These are phyloP conservation scores for Ricordea florida DNA, from an alignment of 92 coral and sea anemone species.

Conservation along the genomic window DNA sequence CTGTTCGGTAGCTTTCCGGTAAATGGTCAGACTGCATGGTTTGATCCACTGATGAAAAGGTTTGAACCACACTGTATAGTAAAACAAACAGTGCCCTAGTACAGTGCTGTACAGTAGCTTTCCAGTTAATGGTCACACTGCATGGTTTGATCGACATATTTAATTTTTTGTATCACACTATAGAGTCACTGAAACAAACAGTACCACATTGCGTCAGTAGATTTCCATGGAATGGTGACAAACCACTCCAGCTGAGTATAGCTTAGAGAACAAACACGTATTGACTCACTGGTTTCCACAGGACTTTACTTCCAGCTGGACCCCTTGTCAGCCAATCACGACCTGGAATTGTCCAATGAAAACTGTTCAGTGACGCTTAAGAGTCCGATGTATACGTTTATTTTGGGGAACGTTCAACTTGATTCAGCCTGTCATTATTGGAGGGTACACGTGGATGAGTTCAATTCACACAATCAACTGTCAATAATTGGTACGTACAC, in stretches of 20 bases:
- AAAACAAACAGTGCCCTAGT: too few relatives aligned
- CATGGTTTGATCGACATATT: too few relatives aligned
- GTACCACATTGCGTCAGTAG: too few relatives aligned
- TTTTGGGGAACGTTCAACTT: constrained; percentile 75
- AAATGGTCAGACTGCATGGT: too few relatives aligned
- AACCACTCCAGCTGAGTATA: not conserved
- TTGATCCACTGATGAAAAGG: too few relatives aligned
- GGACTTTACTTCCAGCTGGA: constrained; percentile 82
- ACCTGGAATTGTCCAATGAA: constrained; percentile 60
- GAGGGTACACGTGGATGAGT: constrained; percentile 89
- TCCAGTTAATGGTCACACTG: too few relatives aligned
- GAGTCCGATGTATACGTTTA: constrained; percentile 84
- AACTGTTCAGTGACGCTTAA: constrained; percentile 83
- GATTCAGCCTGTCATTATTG: constrained; percentile 84
- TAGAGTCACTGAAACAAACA: too few relatives aligned
- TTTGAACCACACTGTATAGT: too few relatives aligned
- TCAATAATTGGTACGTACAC: constrained; percentile 72
- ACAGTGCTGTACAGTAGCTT: too few relatives aligned
- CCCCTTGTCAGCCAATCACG: constrained; percentile 83
- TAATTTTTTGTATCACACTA: too few relatives aligned
- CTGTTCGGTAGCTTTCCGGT: too few relatives aligned
- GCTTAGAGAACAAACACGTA: not conserved
- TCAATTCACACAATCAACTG: constrained; percentile 75
- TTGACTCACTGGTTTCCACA: not conserved
- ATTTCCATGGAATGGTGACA: not conserved